Base-by-base conservation (phyloP, 2,888 invertebrate species). In the Eupithecia exiguata region DNA sequence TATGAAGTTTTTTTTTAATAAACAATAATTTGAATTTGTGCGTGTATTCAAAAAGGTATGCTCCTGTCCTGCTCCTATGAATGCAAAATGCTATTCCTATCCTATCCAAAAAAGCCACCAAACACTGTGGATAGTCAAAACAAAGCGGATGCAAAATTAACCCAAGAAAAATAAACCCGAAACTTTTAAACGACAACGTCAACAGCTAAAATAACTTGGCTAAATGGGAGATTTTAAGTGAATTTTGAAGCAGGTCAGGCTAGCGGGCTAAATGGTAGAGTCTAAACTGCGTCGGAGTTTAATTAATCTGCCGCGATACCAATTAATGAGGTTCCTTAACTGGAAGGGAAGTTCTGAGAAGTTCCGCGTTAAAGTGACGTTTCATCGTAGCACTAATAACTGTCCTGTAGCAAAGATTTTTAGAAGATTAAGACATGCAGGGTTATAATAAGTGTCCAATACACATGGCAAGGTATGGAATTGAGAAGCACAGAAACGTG, bases 261-360 rank as follows among this genome's bases (percentile, higher is more conserved):
- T 58, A 66, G 43, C 36, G 21, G 36, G 68, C 71, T 74, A 74
- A 71, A 62, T 68, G 53, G 75, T 70, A 63, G n/a, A 72, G 72
- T 77, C 61, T 70, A 74, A 72, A 61, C 63, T 77, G 67, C 71
- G 75, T 79, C 58, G 12, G 25, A 69, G 79, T 81, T 84, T 85
- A 84, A 85, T 87, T 84, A 86, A 83, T 84, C 83, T 84, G 79
- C 77, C 77, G 72, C 78, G 77, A 83, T 83, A 80, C 78, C 78
- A 82, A 84, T 84, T 85, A 82, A 83, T 81, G 72, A 72, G 75
- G 18, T 53, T 68, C 68, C 49, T 46, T 70, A 62, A 69, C 62
- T 66, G 61, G 58, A 74, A 74, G 66, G 43, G 43, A 71, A 30
- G 16, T 61, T 69, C 43, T 69, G 66, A 21, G 53, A 53, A 53